These are phyloP conservation scores for Sminthurides bifidus DNA, from an alignment of 1,140 invertebrate species.

Conservation along the genomic window DNA sequence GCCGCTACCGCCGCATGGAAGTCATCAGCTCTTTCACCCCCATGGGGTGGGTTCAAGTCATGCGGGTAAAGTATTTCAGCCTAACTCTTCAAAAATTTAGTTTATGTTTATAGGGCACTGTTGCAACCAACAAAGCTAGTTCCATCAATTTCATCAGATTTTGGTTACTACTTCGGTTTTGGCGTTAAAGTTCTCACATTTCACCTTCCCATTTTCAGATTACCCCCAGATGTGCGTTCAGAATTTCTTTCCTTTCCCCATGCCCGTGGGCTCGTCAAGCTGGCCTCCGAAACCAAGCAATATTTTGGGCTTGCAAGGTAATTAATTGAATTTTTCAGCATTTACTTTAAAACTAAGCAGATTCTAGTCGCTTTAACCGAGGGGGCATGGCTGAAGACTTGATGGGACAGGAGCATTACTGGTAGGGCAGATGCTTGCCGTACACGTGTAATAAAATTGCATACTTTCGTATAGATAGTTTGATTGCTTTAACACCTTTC, in stretches of 20 bases:
- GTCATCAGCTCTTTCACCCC: conserved; percentile 10
- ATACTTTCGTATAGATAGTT: no score
- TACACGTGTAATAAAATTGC: no score
- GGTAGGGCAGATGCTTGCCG: no score
- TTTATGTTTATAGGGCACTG: neutral
- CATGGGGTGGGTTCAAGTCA: neutral
- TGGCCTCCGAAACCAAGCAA: conserved; percentile 17
- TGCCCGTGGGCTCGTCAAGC: conserved; percentile 3
- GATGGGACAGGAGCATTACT: no score
- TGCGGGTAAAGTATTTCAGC: neutral
- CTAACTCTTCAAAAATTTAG: neutral
- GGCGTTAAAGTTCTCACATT: no score
- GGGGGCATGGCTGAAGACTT: no score
- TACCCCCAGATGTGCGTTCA: conserved; percentile 21
- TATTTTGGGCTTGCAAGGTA: conserved; percentile 29
- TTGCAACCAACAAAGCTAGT: conserved; percentile 1
- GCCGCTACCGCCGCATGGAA: neutral
- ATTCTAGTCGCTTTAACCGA: neutral
- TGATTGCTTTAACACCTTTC: no score
- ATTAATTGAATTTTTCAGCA: neutral
- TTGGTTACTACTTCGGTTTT: no score
- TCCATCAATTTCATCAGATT: neutral
- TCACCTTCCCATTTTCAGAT: conserved; percentile 17
- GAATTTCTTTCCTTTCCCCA: conserved; percentile 21
- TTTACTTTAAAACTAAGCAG: neutral